Base-by-base conservation (phyloP, 2,113 vertebrate genomes). In the Phoenicopterus ruber region DNA sequence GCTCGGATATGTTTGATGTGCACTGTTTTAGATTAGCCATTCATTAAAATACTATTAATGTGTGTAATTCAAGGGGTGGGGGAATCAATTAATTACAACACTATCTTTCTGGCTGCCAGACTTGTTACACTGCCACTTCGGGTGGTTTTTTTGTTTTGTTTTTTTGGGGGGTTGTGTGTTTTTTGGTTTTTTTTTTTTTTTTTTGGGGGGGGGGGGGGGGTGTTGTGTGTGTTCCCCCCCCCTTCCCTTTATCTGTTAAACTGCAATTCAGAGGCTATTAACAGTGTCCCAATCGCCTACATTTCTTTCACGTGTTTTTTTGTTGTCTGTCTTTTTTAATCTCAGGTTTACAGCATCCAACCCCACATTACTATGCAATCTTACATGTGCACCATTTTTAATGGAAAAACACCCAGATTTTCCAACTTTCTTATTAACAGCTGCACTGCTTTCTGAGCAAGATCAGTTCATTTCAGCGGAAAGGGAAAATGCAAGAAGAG, bases 11-110 rank as follows among this genome's bases (percentile, higher is more conserved):
- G 28, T 67, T 85, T 59, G 38, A n/a, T 67, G 65, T 67, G 70
- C 13, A 12, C 91, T 96, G 93, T 57, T 95, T 95, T 54, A 95
- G 87, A 96, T 93, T 85, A 94, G 78, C 7, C 25, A 76, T 82
- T 94, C 91, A 87, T 82, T 95, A 86, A 76, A 94, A 87, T 82
- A 94, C 57, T 50, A 93, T 31, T 94, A 85, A 94, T 36, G 67
- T 26, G 57, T 0, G 0, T 77, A 95, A 94, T 83, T 92, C 62
- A 71, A 65, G 57, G 21, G 7, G 47, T 13, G 14, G 10, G 15
- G 21, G 71, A 80, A 90, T 69, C 70, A 73, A 44, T 58, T 59
- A 85, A 92, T 86, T 73, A 91, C 69, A 87, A 32, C 65, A 65
- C 79, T 71, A 50, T 57, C 70, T 58, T 93, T 80, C 74, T 61